Base-by-base conservation (phyloP, 2,888 invertebrate genomes). In the Microplitis deprimator region DNA sequence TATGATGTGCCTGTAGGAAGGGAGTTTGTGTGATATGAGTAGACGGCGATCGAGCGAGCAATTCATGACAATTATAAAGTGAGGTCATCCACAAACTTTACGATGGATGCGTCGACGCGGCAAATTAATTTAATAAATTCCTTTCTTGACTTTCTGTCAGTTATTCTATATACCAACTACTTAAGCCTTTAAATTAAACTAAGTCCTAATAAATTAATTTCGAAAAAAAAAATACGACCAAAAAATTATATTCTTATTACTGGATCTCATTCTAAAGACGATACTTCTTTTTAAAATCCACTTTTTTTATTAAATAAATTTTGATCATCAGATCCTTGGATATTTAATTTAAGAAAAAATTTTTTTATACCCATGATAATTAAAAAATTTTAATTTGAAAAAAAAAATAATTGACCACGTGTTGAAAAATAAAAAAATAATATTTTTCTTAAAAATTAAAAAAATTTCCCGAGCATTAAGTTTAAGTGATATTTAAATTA, bases 61-160 rank as follows among this genome's bases (percentile, higher is more conserved):
- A 86, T 87, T 86, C 85, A 80, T 81, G 87, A 87, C 88, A 89
- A 89, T 89, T 89, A 88, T 85, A 89, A 88, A 89, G 89, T 89
- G 89, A 89, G 89, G 89, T 89, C 89, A 89, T 89, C 89, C 85
- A 84, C 85, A 84, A 85, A 88, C 87, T 87, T 89, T 89, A 88
- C 87, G 87, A 89, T 50, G 50, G 88, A 89, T 86, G 86, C 88
- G 89, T 87, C 88, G 89, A 85, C 87, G 87, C 84, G 87, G 87
- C 89, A 86, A 88, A 88, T 89, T 89, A 89, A 89, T 89, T 89
- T 87, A 89, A 89, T 89, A 88, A 89, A 88, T 87, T 88, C 87
- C 85, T 87, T 85, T 84, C 87, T 84, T 83, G 82, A 81, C 83
- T 84, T 81, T 81, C 82, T 81, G 82, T 82, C 80, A 69, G 17